Base-by-base conservation (phyloP, 2,113 vertebrate species). In the Alligator sinensis region DNA sequence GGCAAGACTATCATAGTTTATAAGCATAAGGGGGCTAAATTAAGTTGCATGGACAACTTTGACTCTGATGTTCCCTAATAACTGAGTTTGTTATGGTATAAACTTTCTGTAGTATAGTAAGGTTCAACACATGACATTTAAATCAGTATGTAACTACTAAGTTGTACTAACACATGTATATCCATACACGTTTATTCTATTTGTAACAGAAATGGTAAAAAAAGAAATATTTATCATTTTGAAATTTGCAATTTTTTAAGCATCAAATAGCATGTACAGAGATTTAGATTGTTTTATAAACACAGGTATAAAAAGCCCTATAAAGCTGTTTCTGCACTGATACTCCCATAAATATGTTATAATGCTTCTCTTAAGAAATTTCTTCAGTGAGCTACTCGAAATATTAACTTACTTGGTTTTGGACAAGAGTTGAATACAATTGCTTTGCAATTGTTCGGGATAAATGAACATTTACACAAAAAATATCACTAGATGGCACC, bases 401-500 rank as follows among this genome's bases (percentile, higher is more conserved):
- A 72, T 38, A 34, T 38, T 72, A 72, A 72, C 30, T 72, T 38
- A 78, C 2, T 77, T 82, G 21, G 4, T 72, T 11, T 16, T 13
- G 61, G 78, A 3, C 3, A 66, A 92, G 34, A 0, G 0, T 16
- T 72, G 81, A 81, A n/a, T 63, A 70, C 1, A 38, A 19, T 64
- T 77, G 82, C 86, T 47, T 77, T 80, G 21, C 54, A 74, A 8
- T 64, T 59, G 77, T 74, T 90, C 81, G 34, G 58, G 60, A 30
- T 47, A 30, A 61, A 70, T 16, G 4, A 27, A 86, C 11, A 63
- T 1, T 0, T 25, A 6, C 24, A 74, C 11, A 74, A 84, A 77
- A 79, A 34, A 28, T 82, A 93, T 93, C 77, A 85, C 59, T 93
- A 92, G 77, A 27, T 85, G 84, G 82, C 82, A 47, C 87, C 82